Conservation (phyloP, 2,888 invertebrate species). For the Calliphora vomitoria region DNA sequence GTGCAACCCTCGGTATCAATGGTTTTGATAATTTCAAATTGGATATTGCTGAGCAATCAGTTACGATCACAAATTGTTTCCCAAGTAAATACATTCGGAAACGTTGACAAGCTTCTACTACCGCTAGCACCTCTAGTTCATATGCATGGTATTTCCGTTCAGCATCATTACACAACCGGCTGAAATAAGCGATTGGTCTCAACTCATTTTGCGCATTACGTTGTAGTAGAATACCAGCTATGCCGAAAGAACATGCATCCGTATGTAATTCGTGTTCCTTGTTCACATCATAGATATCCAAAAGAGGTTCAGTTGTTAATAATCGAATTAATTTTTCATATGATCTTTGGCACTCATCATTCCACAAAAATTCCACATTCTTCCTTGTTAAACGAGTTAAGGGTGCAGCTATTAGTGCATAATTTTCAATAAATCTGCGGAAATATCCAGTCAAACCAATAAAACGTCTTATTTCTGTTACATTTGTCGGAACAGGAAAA, state of each 20-base stretch:
- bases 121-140: conserved; percentile 59
- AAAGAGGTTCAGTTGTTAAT: conserved; percentile 73
- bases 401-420: background rate
- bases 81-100: conserved; percentile 70
- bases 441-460: conserved; percentile 79
- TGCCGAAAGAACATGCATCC: conserved; percentile 58
- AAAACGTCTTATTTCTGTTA: conserved; percentile 48
- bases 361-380: no score
- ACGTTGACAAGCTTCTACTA: conserved; percentile 62
- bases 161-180: conserved; percentile 55
- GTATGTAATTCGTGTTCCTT: conserved; percentile 69
- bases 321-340: conserved; percentile 72
- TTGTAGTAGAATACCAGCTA: conserved; percentile 66
- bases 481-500: conserved; percentile 75
- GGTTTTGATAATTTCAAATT: conserved; percentile 62
- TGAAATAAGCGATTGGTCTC: conserved; percentile 60
- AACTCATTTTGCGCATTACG: background rate
- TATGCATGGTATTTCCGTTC: conserved; percentile 61
- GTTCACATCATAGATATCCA: conserved; percentile 58
- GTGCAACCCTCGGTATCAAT: conserved; percentile 43
- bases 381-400: no score
- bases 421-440: conserved; percentile 68
- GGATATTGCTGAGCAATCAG: conserved; percentile 51
- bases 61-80: conserved; percentile 63
- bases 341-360: no score